Evolutionary conservation across 2,888 invertebrate genomes (phyloP).

Genomic region (Notodonta ziczac): DNA sequence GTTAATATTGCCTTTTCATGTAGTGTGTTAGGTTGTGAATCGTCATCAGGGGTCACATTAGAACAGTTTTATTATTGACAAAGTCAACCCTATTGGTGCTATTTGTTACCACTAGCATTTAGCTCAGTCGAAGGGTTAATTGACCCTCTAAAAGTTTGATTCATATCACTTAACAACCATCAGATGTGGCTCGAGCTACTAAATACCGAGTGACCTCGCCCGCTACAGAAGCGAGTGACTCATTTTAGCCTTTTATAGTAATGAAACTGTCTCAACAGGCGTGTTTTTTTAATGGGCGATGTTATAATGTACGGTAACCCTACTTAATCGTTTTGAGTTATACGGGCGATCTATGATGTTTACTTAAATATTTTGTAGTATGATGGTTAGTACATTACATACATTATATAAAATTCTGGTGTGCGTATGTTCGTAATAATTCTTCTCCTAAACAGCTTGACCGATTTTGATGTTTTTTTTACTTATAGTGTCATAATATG

Average conservation of each 20-base stretch:
- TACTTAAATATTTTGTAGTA: not conserved
- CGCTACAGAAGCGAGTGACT: constrained; percentile 36
- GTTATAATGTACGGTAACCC: constrained; percentile 24
- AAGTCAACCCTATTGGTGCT: not conserved
- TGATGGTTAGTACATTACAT: not conserved
- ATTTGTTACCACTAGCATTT: not conserved
- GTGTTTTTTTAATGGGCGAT: constrained; percentile 33
- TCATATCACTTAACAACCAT: constrained; percentile 2
- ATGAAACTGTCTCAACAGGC: constrained; percentile 48
- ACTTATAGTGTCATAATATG: no score
- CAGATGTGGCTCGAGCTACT: not conserved
- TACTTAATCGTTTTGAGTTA: constrained; percentile 35
- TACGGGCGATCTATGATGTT: constrained; percentile 12
- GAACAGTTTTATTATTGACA: not conserved
- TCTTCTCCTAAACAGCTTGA: no score
- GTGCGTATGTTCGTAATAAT: no score
- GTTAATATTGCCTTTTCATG: no score
- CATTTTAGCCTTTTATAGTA: constrained; percentile 55
- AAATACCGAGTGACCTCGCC: not conserved
- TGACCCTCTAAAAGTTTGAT: constrained; percentile 1
- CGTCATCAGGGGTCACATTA: not conserved
- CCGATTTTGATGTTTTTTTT: no score
- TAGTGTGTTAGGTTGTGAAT: no score
- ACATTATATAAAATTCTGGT: no score
- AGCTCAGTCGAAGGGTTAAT: constrained; percentile 1